These are phyloP conservation scores for Trigoniulus corallinus DNA, from an alignment of 1,140 invertebrate species.

Conservation along the genomic window DNA sequence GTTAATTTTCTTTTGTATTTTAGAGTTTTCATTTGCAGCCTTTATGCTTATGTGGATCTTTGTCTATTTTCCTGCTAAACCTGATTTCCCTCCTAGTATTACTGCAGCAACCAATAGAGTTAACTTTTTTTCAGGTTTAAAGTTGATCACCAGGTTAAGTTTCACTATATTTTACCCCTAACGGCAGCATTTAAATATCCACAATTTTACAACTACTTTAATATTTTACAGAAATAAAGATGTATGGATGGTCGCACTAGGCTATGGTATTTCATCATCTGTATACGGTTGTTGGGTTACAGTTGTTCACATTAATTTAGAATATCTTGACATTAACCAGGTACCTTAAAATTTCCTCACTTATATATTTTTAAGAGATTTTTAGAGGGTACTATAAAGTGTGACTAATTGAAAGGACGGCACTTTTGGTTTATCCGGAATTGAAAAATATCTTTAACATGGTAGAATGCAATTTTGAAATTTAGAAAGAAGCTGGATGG, in stretches of 20 bases:
- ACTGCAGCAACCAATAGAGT: slow-evolving; percentile 14
- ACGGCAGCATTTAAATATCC: too few relatives aligned
- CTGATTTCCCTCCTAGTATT: slow-evolving; percentile 22
- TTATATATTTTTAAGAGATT: not conserved
- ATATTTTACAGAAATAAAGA: slow-evolving; percentile 21
- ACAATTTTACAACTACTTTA: not conserved
- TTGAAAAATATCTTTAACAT: too few relatives aligned
- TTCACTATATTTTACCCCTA: too few relatives aligned
- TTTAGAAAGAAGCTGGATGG: slow-evolving; percentile 17
- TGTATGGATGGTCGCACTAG: slow-evolving; percentile 25
- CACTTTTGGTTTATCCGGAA: too few relatives aligned
- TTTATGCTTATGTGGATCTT: slow-evolving; percentile 16
- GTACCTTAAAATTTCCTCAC: slow-evolving; percentile 13
- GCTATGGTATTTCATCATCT: slow-evolving; percentile 27
- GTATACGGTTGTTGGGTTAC: slow-evolving; percentile 29
- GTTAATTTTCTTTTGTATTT: slow-evolving; percentile 2
- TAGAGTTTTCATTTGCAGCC: not conserved
- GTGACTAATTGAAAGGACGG: too few relatives aligned
- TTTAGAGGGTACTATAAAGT: too few relatives aligned
- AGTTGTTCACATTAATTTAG: slow-evolving; percentile 25
- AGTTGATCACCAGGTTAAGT: not conserved
- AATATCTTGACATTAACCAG: slow-evolving; percentile 23
- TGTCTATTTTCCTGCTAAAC: slow-evolving; percentile 26
- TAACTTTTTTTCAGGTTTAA: not conserved
- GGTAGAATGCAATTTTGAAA: slow-evolving; percentile 17